Evolutionary conservation across 2,888 invertebrate genomes (phyloP), one percentile per base, ranked within the genome.

Genomic region (Dendrolimus pini): DNA sequence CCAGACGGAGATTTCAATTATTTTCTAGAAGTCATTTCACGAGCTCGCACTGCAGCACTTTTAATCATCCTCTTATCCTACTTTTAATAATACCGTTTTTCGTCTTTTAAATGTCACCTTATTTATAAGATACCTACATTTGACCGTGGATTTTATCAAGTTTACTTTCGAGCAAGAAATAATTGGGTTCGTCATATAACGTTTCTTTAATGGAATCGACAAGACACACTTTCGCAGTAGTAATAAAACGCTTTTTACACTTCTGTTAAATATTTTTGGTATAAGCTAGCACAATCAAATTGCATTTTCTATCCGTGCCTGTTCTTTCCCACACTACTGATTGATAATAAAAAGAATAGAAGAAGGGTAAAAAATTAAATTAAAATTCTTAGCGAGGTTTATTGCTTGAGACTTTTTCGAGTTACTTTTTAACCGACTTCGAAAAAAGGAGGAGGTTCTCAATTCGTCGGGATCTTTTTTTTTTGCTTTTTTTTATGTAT

Each of bases 1-100:
- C 88, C 86, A 84, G 85, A 81, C 86, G 77, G 80, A 79, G 81
- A 83, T 89, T 90, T 90, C 89, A 89, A 89, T 89, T 89, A 89
- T 86, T 85, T 84, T 85, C 84, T 85, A 82, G 85, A 83, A 89
- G 87, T 87, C 77, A 80, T 82, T 85, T 79, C 80, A 79, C 77
- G 77, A 76, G 75, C 80, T 74, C 72, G 73, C 74, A 76, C 74
- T 78, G 75, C 75, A 78, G 76, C 73, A 82, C 77, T 85, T 85
- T 85, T 83, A 85, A 85, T 87, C 81, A 85, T 80, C 75, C 72
- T 78, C 75, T 73, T 82, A 80, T 77, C 76, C 78, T 67, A 78
- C 74, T 77, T 74, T 81, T 77, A 75, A 75, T 74, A 77, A 77
- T 67, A 76, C 71, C 67, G 71, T 75, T 74, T 76, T 70, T 69